Percentiles rank a stretch among this genome's conserved stretches.
phyloP scores from a whole-genome alignment of 2,797 vertebrate genomes.

The Thunnus albacares region DNA sequence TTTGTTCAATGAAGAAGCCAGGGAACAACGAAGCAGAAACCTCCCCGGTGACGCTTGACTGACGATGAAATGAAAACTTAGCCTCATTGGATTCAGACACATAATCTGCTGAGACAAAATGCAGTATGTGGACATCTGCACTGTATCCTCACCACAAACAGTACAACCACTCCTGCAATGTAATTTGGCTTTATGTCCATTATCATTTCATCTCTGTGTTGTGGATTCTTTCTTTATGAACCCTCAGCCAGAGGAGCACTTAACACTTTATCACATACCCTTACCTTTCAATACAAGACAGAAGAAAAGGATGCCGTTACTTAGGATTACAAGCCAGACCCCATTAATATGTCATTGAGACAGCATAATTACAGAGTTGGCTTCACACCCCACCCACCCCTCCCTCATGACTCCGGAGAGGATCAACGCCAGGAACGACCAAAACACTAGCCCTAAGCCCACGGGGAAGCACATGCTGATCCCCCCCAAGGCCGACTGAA shows the following conservation, averaged over 20 bases:
- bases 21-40: conserved; percentile 40
- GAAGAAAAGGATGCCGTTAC: conserved; percentile 34
- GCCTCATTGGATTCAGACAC: conserved; percentile 19
- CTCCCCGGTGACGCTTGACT: conserved; percentile 52
- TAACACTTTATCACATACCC: conserved; percentile 2
- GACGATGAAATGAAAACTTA: conserved; percentile 33
- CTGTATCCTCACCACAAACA: conserved; percentile 1
- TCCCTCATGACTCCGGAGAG: conserved; percentile 70
- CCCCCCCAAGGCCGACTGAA: conserved; percentile 25
- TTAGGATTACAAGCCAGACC: conserved; percentile 60
- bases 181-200: conserved; percentile 9
- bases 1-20: conserved; percentile 47
- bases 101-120: conserved; percentile 16
- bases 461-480: conserved; percentile 45
- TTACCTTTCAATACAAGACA: conserved; percentile 35
- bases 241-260: neutral
- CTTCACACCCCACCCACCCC: conserved; percentile 61
- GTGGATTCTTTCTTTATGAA: conserved; percentile 17
- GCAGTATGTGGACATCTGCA: conserved; percentile 21
- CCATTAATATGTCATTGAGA: conserved; percentile 76
- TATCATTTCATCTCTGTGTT: conserved; percentile 6
- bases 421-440: conserved; percentile 66
- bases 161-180: neutral
- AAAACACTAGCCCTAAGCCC: conserved; percentile 55
- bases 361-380: conserved; percentile 75